Conservation (phyloP, 2,888 invertebrate species). For the Euplagia quadripunctaria region DNA sequence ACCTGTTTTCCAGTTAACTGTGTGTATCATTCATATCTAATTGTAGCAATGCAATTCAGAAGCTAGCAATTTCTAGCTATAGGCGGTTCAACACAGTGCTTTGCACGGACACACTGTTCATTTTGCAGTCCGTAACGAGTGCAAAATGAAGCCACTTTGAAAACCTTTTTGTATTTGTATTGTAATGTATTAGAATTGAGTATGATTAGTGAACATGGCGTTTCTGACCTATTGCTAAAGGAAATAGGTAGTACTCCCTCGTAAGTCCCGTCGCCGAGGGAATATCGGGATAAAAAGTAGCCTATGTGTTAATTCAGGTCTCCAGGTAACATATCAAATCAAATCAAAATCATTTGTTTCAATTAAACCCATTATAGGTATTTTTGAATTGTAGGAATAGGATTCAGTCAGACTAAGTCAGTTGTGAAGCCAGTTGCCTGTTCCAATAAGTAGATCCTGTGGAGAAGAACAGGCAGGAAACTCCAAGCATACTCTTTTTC, state of each 20-base stretch:
- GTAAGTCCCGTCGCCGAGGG: no score
- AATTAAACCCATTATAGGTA: no score
- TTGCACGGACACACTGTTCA: conserved; percentile 46
- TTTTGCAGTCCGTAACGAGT: conserved; percentile 18
- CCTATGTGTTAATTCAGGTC: no score
- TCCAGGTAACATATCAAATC: no score
- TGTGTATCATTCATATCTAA: conserved; percentile 16
- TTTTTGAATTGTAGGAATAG: no score
- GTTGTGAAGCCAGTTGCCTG: no score
- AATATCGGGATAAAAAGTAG: no score
- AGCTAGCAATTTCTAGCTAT: conserved; percentile 31
- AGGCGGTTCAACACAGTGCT: conserved; percentile 38
- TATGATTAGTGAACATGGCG: not conserved
- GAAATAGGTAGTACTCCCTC: not conserved
- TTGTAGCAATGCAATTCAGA: conserved; percentile 19
- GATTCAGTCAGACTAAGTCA: no score
- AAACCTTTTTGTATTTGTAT: conserved; percentile 12
- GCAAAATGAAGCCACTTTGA: conserved; percentile 1
- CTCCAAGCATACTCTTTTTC: no score
- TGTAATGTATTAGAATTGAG: not conserved
- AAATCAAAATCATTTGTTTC: no score
- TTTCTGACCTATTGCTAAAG: not conserved
- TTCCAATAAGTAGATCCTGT: no score
- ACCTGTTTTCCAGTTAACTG: not conserved
- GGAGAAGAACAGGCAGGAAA: no score